Conservation (phyloP, 2,113 vertebrate species). For the Halichoeres trimaculatus region DNA sequence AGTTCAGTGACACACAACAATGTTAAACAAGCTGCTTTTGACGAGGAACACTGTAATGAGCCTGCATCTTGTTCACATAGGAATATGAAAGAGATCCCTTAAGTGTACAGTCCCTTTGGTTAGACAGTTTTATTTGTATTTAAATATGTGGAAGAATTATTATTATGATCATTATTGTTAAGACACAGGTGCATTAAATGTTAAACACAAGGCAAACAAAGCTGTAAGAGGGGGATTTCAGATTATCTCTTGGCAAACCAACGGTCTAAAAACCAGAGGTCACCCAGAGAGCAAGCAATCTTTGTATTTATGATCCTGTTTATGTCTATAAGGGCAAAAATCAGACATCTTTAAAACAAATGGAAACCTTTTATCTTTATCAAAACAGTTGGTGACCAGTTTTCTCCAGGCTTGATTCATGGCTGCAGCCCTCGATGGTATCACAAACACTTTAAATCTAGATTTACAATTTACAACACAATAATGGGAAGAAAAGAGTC, state of each 20-base stretch:
- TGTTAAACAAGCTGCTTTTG: constrained; percentile 29
- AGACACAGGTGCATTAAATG: no score
- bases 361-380: no score
- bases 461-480: background rate
- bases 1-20: constrained; percentile 22
- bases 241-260: no score
- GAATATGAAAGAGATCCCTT: background rate
- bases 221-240: no score
- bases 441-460: background rate
- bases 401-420: background rate
- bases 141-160: background rate
- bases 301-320: no score
- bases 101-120: background rate
- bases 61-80: constrained; percentile 17
- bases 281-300: no score
- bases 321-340: no score
- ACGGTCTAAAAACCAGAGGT: no score
- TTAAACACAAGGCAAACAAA: no score
- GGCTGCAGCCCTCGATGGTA: background rate
- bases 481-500: constrained; percentile 10
- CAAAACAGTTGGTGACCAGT: no score
- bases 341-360: no score
- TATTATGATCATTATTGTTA: no score
- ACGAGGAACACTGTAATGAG: background rate
- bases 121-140: background rate